Percentiles rank a stretch among this genome's conserved stretches.
Conservation (phyloP, 2,113 vertebrate species). For the Columba livia region DNA sequence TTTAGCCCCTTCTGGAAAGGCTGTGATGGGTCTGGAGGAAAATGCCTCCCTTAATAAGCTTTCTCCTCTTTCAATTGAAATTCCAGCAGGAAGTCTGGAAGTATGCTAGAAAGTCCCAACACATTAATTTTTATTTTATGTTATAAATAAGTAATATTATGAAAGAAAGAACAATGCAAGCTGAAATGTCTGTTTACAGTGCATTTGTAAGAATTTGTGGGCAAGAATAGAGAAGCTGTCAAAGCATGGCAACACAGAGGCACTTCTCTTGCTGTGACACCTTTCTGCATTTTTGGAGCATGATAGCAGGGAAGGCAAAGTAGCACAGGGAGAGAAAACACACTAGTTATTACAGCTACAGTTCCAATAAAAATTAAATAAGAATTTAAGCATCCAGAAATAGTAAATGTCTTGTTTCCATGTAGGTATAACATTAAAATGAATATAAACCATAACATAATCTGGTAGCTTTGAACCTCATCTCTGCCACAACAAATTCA, state of each 20-base stretch:
- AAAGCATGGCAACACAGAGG: not conserved
- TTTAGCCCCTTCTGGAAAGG: not conserved
- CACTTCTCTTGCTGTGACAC: not conserved
- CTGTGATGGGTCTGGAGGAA: not conserved
- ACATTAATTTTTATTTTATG: constrained; percentile 6
- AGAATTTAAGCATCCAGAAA: not conserved
- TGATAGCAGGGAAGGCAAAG: not conserved
- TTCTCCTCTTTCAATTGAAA: not conserved
- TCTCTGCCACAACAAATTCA: not conserved
- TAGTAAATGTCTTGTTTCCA: not conserved
- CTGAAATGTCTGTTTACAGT: not conserved
- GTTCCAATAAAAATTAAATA: not conserved
- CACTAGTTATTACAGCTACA: not conserved
- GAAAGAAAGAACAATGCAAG: not conserved
- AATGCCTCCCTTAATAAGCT: not conserved
- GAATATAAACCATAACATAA: not conserved
- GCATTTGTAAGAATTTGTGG: not conserved
- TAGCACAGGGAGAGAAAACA: not conserved
- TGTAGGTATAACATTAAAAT: not conserved
- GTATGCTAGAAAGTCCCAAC: not conserved
- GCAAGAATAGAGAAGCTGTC: constrained; percentile 6
- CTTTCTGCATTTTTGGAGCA: not conserved
- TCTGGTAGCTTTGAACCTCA: not conserved
- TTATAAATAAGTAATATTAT: constrained; percentile 23
- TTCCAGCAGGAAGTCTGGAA: not conserved